A percentile compares a stretch with the other conserved stretches of the same genome.
Evolutionary conservation across 2,113 vertebrate species (phyloP).

Genomic region (Barbus barbus): DNA sequence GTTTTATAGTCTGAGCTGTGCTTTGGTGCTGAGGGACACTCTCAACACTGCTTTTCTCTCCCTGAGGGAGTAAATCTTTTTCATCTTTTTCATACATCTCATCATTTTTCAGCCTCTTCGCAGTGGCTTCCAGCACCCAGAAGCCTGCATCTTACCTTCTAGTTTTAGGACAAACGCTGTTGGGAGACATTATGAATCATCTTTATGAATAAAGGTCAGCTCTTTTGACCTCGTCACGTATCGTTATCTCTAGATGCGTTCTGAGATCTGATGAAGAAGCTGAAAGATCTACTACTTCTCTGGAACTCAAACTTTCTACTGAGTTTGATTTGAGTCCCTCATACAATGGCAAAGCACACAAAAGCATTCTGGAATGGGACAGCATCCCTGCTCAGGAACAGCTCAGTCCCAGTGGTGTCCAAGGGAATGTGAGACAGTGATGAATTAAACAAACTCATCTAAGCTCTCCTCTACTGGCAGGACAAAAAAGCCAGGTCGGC

Average conservation of each 20-base stretch:
- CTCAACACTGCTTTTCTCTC: conserved; percentile 59
- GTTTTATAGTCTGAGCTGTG: conserved; percentile 27
- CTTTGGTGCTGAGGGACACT: conserved; percentile 62
- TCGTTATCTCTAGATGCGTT: not conserved
- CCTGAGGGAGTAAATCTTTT: conserved; percentile 59
- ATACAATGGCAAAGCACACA: conserved; percentile 4
- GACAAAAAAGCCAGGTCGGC: conserved; percentile 38
- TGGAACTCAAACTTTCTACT: conserved; percentile 43
- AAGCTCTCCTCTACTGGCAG: conserved; percentile 49
- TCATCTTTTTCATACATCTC: conserved; percentile 22
- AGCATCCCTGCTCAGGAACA: conserved; percentile 33
- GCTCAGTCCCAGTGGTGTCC: conserved; percentile 13
- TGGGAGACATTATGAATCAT: not conserved
- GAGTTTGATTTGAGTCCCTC: conserved; percentile 11
- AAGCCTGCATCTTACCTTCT: conserved; percentile 43
- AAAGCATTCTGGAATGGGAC: conserved; percentile 19
- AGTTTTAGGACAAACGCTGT: not conserved
- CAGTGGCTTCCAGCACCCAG: not conserved
- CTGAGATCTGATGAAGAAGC: not conserved
- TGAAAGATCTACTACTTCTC: not conserved
- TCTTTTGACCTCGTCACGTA: not conserved
- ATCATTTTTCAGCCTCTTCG: conserved; percentile 27
- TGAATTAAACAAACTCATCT: conserved; percentile 57
- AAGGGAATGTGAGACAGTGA: conserved; percentile 47
- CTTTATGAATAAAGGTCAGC: not conserved